Conservation (phyloP, 2,888 invertebrate genomes). For the Lepas anatifera region DNA sequence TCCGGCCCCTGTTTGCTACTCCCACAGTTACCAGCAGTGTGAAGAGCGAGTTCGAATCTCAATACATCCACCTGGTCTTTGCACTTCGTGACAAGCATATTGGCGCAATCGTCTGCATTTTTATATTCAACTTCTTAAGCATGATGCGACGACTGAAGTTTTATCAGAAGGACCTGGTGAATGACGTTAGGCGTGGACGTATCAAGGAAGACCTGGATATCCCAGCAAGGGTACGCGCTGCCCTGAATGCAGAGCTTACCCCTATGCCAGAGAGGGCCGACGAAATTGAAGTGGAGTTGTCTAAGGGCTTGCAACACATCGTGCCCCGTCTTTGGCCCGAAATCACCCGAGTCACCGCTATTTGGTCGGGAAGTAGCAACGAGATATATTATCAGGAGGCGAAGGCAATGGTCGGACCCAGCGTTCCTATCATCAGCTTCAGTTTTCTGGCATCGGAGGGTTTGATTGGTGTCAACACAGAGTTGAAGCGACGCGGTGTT, state of each 20-base stretch:
- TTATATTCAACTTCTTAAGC: neutral
- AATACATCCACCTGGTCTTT: neutral
- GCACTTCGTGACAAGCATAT: neutral
- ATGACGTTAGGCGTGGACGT: neutral
- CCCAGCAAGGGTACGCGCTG: neutral
- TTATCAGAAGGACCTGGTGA: neutral
- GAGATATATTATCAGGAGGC: slow-evolving; percentile 28
- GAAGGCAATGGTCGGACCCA: slow-evolving; percentile 20
- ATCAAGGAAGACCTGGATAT: neutral
- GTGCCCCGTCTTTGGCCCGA: neutral
- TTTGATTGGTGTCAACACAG: slow-evolving; percentile 27
- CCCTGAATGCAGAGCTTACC: neutral
- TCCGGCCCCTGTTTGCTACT: neutral
- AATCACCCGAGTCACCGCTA: neutral
- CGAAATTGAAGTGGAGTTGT: slow-evolving; percentile 29
- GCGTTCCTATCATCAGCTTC: slow-evolving; percentile 30
- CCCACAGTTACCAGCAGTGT: neutral
- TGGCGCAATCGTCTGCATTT: neutral
- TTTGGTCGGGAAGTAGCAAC: slow-evolving; percentile 30
- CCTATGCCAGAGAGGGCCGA: slow-evolving; percentile 26
- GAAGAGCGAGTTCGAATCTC: neutral
- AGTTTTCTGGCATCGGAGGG: slow-evolving; percentile 35
- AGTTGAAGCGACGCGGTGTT: slow-evolving; percentile 13
- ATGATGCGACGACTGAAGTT: neutral
- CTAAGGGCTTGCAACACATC: slow-evolving; percentile 25